Evolutionary conservation across 2,797 vertebrate genomes (phyloP), one percentile per base, ranked within the genome.

Genomic region (Phylloscopus collybita): DNA sequence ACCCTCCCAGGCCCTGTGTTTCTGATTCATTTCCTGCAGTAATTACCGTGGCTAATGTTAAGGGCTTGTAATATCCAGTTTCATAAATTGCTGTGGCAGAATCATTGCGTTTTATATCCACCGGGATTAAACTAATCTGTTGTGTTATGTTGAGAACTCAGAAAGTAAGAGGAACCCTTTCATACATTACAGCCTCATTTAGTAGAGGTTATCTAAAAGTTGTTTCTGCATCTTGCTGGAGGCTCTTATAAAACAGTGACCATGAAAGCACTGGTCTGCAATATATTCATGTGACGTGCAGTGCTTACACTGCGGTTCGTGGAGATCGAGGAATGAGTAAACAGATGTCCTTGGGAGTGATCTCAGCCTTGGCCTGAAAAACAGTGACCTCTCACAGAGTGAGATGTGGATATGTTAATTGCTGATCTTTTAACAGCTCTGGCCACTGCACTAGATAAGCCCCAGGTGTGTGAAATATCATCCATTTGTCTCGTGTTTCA

Each of bases 381-480:
- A 23, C 60, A 90, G 45, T 45, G 65, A 64, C 54, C 57, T 83
- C 83, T 88, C 51, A 17, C 29, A 76, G 40, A 61, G 20, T 38
- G 65, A 81, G 62, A 72, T 72, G 69, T 0, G 0, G 40, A 57
- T 93, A 78, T 76, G 44, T 85, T 95, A 94, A 95, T 85, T 96
- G 93, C 89, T 56, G 59, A n/a, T 83, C 91, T 93, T 83, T 76
- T 92, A 92, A 80, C 91, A 87, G 62, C 72, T 80, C 75, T 6
- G 21, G 76, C 57, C 1, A 0, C 72, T 64, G 40, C 42, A 13
- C 32, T 50, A 26, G 69, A 38, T 71, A 76, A 73, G 82, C 64
- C 81, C 40, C 47, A 69, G 30, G 73, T 91, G 67, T 62, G 60
- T 90, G 90, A 92, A 96, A 96, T 92, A 86, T 64, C 94, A 96